Base-by-base conservation (phyloP, 2,888 invertebrate genomes). In the Himalopsyche anomala region DNA sequence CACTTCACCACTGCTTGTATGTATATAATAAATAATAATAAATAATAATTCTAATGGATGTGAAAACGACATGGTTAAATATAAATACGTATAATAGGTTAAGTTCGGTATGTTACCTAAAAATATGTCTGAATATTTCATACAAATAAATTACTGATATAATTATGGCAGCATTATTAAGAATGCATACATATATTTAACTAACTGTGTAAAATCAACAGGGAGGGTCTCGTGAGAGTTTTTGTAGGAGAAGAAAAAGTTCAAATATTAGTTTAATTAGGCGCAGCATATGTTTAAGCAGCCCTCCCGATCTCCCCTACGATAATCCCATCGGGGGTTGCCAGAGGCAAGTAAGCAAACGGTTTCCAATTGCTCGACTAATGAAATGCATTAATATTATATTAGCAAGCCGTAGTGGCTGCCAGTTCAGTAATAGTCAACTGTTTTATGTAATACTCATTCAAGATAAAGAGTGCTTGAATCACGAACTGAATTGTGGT, bases 361-460 rank as follows among this genome's bases (percentile, higher is more conserved):
- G 90, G 91, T 92, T 88, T 87, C 91, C 91, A 92, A 91, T 91
- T 91, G 92, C 91, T 91, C 90, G 92, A 91, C 92, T 93, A 93
- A 93, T 93, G 93, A 93, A 93, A 93, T 93, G 92, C 93, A 93
- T 93, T 93, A 93, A 93, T 93, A 93, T 93, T 93, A 91, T 91
- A 93, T 93, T 93, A 93, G 91, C 86, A 86, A 86, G 86, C 84
- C 88, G 84, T 74, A 38, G 28, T 42, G 74, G 40, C 51, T 82
- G 80, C 80, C 62, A 80, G 36, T 45, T 74, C 80, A 82, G 56
- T 19, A 19, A 56, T 56, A 17, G 55, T 38, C 17, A 40, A 55
- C 82, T 54, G 19, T 19, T 81, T 28, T 12, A 5, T 45, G 45
- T 80, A 42, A 42, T n/a, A 80, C 3, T 28, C 19, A 42, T 8